A percentile compares a stretch with the other conserved stretches of the same genome.
phyloP scores from a whole-genome alignment of 1,140 invertebrate genomes.

The Calosoma granatense region DNA sequence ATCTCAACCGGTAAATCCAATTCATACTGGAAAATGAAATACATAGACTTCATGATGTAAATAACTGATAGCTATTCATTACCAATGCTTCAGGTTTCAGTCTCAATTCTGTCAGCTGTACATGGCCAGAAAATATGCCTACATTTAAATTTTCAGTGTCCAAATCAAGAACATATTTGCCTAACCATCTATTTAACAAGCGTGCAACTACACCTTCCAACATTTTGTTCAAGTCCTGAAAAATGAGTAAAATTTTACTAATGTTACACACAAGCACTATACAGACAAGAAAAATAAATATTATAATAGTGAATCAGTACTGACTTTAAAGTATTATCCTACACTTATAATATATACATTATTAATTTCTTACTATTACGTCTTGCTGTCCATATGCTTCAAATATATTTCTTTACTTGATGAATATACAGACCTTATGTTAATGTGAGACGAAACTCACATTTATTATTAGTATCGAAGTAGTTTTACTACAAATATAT shows the following conservation, averaged over 20 bases:
- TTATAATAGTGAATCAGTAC: neutral
- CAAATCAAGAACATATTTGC: slow-evolving; percentile 71
- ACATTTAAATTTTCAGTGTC: slow-evolving; percentile 74
- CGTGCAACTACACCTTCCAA: slow-evolving; percentile 70
- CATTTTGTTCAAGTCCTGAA: slow-evolving; percentile 38
- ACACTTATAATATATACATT: neutral
- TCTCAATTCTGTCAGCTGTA: slow-evolving; percentile 64
- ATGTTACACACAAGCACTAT: neutral
- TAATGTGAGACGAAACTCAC: neutral
- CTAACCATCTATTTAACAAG: slow-evolving; percentile 65
- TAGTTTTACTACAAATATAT: neutral
- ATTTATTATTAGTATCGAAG: neutral
- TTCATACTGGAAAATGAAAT: slow-evolving; percentile 53
- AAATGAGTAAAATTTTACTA: neutral
- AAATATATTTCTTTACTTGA: neutral
- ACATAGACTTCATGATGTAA: neutral
- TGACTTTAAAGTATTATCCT: neutral
- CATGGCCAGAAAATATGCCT: slow-evolving; percentile 70
- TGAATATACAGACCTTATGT: neutral
- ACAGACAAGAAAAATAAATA: too few relatives aligned
- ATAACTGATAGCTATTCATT: slow-evolving; percentile 15
- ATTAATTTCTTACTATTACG: neutral
- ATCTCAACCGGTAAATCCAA: slow-evolving; percentile 71
- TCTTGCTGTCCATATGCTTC: neutral
- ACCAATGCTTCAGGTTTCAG: slow-evolving; percentile 73